Percentiles rank a stretch among this genome's conserved stretches.
Conservation (phyloP, 2,797 vertebrate genomes). For the Taeniopygia guttata region DNA sequence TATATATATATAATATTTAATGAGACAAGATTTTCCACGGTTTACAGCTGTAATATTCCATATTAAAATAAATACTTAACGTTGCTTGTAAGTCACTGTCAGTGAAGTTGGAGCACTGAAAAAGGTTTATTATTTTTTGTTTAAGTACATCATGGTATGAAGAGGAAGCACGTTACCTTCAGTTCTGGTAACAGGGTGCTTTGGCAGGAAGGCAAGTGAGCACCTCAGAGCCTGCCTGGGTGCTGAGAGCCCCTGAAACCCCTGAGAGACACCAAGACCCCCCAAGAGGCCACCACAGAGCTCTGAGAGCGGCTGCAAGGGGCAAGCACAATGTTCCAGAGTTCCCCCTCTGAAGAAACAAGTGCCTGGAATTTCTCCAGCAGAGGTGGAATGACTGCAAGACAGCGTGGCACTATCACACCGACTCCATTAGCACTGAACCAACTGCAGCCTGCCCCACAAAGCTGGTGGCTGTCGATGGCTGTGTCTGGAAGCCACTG, state of each 20-base stretch:
- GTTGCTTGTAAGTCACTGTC: neutral
- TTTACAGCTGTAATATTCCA: neutral
- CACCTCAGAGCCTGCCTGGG: accelerated
- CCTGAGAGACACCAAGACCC: neutral
- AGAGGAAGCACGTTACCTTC: neutral
- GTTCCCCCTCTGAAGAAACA: neutral
- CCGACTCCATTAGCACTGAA: neutral
- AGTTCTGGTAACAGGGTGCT: neutral
- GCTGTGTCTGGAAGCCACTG: neutral
- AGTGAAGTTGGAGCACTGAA: neutral
- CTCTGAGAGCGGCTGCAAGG: accelerated
- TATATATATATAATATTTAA: neutral
- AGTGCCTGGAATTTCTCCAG: neutral
- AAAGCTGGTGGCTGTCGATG: neutral
- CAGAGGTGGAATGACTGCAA: neutral
- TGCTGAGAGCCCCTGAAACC: accelerated
- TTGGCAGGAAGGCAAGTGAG: neutral
- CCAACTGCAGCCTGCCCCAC: neutral
- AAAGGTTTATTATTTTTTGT: neutral
- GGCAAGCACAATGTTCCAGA: neutral
- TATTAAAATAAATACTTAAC: neutral
- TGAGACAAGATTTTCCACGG: neutral
- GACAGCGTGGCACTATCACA: neutral
- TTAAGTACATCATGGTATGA: neutral
- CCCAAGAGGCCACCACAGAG: neutral